Evolutionary conservation across 2,797 vertebrate species (phyloP).

Genomic region (Anniella stebbinsi): DNA sequence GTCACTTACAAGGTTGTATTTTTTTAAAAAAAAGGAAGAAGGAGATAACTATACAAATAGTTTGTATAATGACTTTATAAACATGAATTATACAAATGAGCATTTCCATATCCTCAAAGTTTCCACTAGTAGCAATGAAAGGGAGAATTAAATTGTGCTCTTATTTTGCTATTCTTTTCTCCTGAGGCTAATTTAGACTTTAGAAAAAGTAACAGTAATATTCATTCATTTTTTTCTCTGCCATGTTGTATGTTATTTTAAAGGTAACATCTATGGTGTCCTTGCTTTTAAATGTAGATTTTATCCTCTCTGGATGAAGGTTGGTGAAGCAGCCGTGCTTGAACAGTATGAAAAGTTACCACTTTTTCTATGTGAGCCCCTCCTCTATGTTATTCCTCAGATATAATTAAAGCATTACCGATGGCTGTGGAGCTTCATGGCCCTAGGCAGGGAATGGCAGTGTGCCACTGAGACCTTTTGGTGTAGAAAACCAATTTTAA

Average conservation of each 20-base stretch:
- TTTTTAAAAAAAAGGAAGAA: conserved; percentile 45
- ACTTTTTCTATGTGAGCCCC: conserved; percentile 72
- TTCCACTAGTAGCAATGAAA: conserved; percentile 75
- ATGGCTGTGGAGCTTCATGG: conserved; percentile 72
- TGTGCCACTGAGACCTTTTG: conserved; percentile 71
- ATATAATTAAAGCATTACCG: conserved; percentile 75
- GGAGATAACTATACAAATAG: conserved; percentile 60
- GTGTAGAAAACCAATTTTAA: conserved; percentile 74
- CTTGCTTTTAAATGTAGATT: conserved; percentile 87
- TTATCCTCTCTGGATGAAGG: conserved; percentile 78
- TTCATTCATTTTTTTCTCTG: conserved; percentile 81
- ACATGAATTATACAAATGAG: conserved; percentile 75
- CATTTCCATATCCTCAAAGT: conserved; percentile 72
- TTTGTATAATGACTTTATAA: conserved; percentile 63
- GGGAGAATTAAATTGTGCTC: conserved; percentile 76
- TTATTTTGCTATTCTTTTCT: conserved; percentile 78
- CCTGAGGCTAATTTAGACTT: conserved; percentile 79
- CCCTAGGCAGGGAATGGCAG: conserved; percentile 73
- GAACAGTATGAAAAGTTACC: conserved; percentile 73
- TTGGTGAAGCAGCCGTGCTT: conserved; percentile 71
- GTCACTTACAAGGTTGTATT: conserved; percentile 65
- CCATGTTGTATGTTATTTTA: conserved; percentile 78
- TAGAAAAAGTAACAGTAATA: conserved; percentile 77
- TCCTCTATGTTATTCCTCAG: conserved; percentile 69
- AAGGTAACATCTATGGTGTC: conserved; percentile 81